Conservation (phyloP, 2,797 vertebrate species). For the Gobionotothen gibberifrons region DNA sequence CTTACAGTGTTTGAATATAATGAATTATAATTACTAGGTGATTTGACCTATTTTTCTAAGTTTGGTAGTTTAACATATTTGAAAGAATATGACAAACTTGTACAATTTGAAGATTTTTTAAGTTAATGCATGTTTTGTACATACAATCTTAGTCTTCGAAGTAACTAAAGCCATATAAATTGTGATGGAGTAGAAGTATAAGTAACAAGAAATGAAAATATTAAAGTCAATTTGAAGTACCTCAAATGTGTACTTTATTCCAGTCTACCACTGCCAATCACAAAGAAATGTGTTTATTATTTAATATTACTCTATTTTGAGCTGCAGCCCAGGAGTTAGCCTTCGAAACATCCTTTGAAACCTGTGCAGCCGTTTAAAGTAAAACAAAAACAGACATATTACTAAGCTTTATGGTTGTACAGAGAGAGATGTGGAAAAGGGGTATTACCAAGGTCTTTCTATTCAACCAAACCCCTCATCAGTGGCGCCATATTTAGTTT, state of each 20-base stretch:
- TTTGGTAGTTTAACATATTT: neutral
- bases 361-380: neutral
- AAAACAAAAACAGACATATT: neutral
- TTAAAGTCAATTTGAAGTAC: neutral
- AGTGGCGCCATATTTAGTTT: slow-evolving; percentile 6
- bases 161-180: neutral
- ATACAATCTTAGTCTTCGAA: neutral
- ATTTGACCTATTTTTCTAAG: neutral
- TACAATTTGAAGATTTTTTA: no score
- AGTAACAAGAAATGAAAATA: neutral
- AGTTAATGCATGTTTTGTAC: neutral
- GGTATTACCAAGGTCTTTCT: neutral
- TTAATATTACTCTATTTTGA: neutral
- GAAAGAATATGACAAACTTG: no score
- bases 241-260: neutral
- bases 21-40: no score
- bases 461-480: neutral
- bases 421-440: neutral
- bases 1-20: no score
- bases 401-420: neutral
- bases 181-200: neutral
- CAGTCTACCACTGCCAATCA: neutral
- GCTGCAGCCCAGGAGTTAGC: neutral
- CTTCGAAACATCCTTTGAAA: neutral
- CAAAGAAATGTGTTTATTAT: neutral